Evolutionary conservation across 2,888 invertebrate species (phyloP).

Genomic region (Athrips mouffetella): DNA sequence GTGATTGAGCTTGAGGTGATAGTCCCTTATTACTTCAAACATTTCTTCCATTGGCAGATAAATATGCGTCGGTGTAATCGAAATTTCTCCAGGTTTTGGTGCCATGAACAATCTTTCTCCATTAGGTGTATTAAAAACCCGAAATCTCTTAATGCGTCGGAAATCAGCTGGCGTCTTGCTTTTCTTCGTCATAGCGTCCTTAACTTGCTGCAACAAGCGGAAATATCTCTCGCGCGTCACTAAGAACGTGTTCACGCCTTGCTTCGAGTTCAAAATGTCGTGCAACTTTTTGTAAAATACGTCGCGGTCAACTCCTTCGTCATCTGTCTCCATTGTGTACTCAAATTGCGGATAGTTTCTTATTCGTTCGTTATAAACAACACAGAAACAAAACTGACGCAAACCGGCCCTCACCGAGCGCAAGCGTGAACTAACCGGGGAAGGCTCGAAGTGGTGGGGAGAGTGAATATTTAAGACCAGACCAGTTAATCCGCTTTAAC

Average conservation of each 20-base stretch:
- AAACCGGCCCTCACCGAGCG: not conserved
- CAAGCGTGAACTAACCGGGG: constrained; percentile 1
- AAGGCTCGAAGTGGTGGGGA: constrained; percentile 17
- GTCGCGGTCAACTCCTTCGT: constrained; percentile 34
- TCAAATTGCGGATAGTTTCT: not conserved
- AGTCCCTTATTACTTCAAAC: constrained; percentile 47
- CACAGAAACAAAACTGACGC: not conserved
- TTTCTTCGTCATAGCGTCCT: constrained; percentile 32
- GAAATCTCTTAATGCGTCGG: constrained; percentile 42
- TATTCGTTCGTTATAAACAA: not conserved
- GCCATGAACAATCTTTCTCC: constrained; percentile 41
- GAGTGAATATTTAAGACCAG: too few species aligned
- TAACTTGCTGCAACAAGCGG: constrained; percentile 39
- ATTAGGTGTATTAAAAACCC: constrained; percentile 36
- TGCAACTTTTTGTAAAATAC: constrained; percentile 41
- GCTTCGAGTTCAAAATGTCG: constrained; percentile 33
- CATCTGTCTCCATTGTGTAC: constrained; percentile 9
- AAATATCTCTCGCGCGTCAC: constrained; percentile 39
- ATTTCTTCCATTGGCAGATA: constrained; percentile 46
- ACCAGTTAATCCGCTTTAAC: constrained; percentile 21
- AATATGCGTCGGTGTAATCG: constrained; percentile 28
- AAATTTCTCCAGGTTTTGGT: constrained; percentile 21
- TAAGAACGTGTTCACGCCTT: constrained; percentile 37
- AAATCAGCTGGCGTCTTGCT: constrained; percentile 42
- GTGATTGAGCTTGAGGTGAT: constrained; percentile 45